Conservation (phyloP, 2,113 vertebrate genomes). For the Bubo blakistoni region DNA sequence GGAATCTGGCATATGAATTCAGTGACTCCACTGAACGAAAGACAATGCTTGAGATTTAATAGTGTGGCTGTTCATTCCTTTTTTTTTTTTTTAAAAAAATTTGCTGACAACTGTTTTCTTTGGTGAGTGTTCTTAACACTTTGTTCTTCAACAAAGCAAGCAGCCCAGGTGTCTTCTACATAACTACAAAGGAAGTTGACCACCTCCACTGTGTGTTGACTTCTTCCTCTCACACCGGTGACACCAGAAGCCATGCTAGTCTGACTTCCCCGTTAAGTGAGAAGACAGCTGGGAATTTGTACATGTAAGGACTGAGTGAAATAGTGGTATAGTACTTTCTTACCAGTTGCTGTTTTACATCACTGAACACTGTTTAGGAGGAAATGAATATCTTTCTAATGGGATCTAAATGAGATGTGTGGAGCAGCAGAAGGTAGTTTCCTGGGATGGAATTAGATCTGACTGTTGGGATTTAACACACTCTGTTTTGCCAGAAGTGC, state of each 20-base stretch:
- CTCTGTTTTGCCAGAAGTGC: background rate
- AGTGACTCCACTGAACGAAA: background rate
- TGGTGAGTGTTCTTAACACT: background rate
- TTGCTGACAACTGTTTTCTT: slow-evolving; percentile 32
- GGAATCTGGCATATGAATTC: background rate
- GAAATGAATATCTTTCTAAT: background rate
- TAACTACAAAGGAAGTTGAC: background rate
- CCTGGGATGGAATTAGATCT: background rate
- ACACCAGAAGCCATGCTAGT: background rate
- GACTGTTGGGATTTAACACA: background rate
- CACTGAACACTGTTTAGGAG: background rate
- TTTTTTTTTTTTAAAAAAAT: background rate
- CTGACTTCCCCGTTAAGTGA: background rate
- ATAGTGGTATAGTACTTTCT: background rate
- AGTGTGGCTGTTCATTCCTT: background rate
- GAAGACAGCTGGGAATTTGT: background rate
- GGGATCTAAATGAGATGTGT: background rate
- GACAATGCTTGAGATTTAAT: background rate
- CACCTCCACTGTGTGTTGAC: background rate
- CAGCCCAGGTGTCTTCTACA: background rate
- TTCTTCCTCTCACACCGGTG: background rate
- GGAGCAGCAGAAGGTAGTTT: background rate
- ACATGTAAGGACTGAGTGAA: background rate
- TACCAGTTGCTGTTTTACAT: background rate
- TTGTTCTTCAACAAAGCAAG: background rate